Percentiles rank a stretch among this genome's conserved stretches.
These are phyloP conservation scores for Ceratina calcarata DNA, from an alignment of 1,140 invertebrate species.

Conservation along the genomic window DNA sequence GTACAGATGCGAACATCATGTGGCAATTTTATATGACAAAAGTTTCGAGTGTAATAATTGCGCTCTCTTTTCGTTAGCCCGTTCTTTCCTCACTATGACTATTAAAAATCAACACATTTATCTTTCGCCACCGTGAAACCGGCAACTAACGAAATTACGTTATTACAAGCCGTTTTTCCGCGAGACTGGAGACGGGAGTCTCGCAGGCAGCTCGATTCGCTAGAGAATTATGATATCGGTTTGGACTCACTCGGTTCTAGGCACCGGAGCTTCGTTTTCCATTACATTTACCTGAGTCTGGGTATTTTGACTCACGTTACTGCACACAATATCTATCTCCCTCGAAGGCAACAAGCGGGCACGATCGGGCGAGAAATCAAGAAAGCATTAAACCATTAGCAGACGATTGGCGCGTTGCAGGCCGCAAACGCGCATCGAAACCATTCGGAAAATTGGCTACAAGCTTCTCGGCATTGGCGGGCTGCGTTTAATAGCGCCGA, in stretches of 20 bases:
- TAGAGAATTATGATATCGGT: conserved; percentile 40
- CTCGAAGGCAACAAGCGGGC: conserved; percentile 18
- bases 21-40: too few relatives aligned
- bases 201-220: conserved; percentile 9
- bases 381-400: conserved; percentile 65
- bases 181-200: background rate
- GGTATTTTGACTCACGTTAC: conserved; percentile 34
- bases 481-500: conserved; percentile 28
- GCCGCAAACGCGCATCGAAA: conserved; percentile 1
- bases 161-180: conserved; percentile 19
- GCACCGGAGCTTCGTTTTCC: conserved; percentile 45
- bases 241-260: conserved; percentile 9
- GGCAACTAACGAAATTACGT: background rate
- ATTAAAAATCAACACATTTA: background rate
- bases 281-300: conserved; percentile 55
- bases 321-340: conserved; percentile 47
- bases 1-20: too few relatives aligned
- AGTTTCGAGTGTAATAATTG: too few relatives aligned
- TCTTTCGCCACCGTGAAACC: background rate
- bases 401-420: conserved; percentile 48
- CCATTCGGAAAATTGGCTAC: conserved; percentile 49
- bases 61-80: too few relatives aligned
- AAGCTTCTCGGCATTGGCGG: conserved; percentile 22
- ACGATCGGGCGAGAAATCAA: conserved; percentile 57
- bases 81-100: too few relatives aligned